phyloP scores from a whole-genome alignment of 2,113 vertebrate genomes.

The Poecilia latipinna region DNA sequence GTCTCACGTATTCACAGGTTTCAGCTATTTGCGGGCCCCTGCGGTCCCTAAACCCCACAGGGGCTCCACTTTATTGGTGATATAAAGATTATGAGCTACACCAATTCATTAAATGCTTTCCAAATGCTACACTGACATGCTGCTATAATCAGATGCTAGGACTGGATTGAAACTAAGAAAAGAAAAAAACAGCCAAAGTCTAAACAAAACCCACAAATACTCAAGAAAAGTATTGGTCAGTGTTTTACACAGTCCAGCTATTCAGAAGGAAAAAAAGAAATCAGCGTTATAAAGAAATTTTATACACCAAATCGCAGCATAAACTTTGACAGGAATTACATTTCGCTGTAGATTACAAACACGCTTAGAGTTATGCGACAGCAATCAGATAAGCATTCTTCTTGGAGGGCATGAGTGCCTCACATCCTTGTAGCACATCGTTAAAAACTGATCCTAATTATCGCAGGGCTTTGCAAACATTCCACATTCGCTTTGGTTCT shows the following conservation, averaged over 20 bases:
- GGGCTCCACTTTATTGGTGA: no score
- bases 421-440: slow-evolving; percentile 37
- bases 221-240: neutral
- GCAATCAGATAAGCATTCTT: slow-evolving; percentile 26
- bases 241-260: neutral
- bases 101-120: neutral
- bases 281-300: neutral
- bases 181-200: neutral
- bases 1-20: no score
- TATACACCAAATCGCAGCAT: neutral
- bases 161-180: neutral
- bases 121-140: neutral
- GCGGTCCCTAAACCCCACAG: no score
- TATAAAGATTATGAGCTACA: no score
- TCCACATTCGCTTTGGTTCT: slow-evolving; percentile 48
- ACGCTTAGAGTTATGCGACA: neutral
- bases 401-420: slow-evolving; percentile 37
- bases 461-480: slow-evolving; percentile 53
- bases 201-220: neutral
- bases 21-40: no score
- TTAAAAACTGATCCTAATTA: slow-evolving; percentile 31
- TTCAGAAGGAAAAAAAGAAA: neutral
- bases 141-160: neutral
- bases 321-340: neutral
- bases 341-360: slow-evolving; percentile 10